These are phyloP conservation scores for Callyntrura sp. DNA, from an alignment of 2,888 invertebrate genomes.

Conservation along the genomic window DNA sequence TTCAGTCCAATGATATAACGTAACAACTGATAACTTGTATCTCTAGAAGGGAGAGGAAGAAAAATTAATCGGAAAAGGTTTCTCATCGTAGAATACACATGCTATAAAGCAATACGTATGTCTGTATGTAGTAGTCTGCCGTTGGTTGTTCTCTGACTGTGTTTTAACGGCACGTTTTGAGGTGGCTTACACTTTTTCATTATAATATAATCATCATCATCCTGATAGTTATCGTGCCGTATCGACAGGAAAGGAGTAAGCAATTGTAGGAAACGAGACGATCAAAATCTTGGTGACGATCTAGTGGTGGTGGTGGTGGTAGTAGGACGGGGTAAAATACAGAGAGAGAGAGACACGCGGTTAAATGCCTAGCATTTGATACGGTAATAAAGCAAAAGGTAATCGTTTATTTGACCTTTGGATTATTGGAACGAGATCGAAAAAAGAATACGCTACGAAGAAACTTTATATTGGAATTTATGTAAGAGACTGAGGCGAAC, in stretches of 20 bases:
- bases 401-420: slow-evolving; percentile 76
- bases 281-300: not conserved
- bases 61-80: not conserved
- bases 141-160: slow-evolving; percentile 27
- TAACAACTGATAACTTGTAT: not conserved
- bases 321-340: not conserved
- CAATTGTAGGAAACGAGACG: slow-evolving; percentile 7
- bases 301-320: not conserved
- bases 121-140: slow-evolving; percentile 33
- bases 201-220: slow-evolving; percentile 3
- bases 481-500: slow-evolving; percentile 1
- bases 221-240: not conserved
- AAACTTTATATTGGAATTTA: slow-evolving; percentile 51
- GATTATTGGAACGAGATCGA: slow-evolving; percentile 67
- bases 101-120: slow-evolving; percentile 10
- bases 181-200: slow-evolving; percentile 5
- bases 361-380: not conserved
- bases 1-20: not conserved
- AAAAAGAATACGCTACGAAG: slow-evolving; percentile 15
- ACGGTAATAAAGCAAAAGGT: slow-evolving; percentile 58
- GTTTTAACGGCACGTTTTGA: not conserved
- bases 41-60: not conserved
- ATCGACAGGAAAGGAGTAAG: slow-evolving; percentile 32
- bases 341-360: too few species aligned
- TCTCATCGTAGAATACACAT: too few species aligned